phyloP scores from a whole-genome alignment of 2,888 invertebrate genomes.

The Dione vanillae region DNA sequence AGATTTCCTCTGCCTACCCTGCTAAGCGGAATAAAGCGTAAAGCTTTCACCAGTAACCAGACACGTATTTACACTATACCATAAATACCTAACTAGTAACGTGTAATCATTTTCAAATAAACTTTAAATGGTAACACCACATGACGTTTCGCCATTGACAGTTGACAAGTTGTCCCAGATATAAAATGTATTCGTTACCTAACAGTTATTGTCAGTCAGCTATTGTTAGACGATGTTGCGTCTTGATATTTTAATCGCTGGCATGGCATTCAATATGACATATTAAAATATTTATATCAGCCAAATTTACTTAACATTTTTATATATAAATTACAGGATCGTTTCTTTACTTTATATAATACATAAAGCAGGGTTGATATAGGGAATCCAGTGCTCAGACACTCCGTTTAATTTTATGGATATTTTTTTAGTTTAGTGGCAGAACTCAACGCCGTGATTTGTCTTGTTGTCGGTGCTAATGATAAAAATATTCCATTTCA shows the following conservation, averaged over 20 bases:
- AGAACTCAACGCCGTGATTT: too few relatives aligned
- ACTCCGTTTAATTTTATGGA: too few relatives aligned
- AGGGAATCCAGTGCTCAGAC: background rate
- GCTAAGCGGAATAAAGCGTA: too few relatives aligned
- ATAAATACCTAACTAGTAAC: background rate
- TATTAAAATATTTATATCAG: constrained; percentile 1
- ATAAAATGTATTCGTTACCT: constrained; percentile 20
- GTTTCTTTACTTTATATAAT: too few relatives aligned
- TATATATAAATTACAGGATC: too few relatives aligned
- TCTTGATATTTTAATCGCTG: constrained; percentile 6
- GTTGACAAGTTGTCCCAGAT: constrained; percentile 8
- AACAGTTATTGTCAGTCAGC: constrained; percentile 13
- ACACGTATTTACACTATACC: background rate
- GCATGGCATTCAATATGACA: constrained; percentile 1
- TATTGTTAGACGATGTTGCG: constrained; percentile 23
- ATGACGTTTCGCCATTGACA: constrained; percentile 2
- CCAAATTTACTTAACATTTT: background rate
- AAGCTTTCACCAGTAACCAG: too few relatives aligned
- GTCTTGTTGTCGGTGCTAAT: too few relatives aligned
- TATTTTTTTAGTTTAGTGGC: too few relatives aligned
- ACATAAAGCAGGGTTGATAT: background rate
- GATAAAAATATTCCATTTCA: too few relatives aligned
- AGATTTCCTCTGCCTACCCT: too few relatives aligned
- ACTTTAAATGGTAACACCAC: constrained; percentile 5
- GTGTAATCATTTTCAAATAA: constrained; percentile 7